Conservation (phyloP, 2,113 vertebrate species). For the Mixornis gularis region DNA sequence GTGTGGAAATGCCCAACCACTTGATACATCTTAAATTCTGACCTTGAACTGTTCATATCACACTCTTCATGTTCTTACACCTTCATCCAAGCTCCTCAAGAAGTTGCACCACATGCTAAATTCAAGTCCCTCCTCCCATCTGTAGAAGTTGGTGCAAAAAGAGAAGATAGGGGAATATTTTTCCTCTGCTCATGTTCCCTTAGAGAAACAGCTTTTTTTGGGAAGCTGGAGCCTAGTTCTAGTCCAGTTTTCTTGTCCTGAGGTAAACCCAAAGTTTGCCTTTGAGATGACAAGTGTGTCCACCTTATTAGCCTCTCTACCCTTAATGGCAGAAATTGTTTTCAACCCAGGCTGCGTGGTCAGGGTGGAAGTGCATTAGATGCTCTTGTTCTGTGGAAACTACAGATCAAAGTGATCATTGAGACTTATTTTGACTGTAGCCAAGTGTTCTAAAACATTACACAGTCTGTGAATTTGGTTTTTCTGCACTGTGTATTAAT, state of each 20-base stretch:
- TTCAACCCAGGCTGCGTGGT: not conserved
- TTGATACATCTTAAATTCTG: not conserved
- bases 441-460: not conserved
- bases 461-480: not conserved
- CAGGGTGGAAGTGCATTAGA: not conserved
- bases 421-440: not conserved
- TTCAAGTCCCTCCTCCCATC: not conserved
- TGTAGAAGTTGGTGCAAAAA: not conserved
- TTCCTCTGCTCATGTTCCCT: not conserved
- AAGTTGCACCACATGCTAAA: not conserved
- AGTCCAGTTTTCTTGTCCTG: not conserved
- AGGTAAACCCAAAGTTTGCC: not conserved
- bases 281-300: not conserved
- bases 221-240: not conserved
- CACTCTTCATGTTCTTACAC: not conserved
- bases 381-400: not conserved
- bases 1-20: not conserved
- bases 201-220: not conserved
- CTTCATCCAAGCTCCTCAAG: not conserved
- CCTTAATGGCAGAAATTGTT: not conserved
- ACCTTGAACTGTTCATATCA: not conserved
- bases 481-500: not conserved
- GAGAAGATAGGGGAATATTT: not conserved
- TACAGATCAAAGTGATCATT: not conserved
- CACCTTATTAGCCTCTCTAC: not conserved